Conservation (phyloP, 2,113 vertebrate species). For the Plecotus auritus region DNA sequence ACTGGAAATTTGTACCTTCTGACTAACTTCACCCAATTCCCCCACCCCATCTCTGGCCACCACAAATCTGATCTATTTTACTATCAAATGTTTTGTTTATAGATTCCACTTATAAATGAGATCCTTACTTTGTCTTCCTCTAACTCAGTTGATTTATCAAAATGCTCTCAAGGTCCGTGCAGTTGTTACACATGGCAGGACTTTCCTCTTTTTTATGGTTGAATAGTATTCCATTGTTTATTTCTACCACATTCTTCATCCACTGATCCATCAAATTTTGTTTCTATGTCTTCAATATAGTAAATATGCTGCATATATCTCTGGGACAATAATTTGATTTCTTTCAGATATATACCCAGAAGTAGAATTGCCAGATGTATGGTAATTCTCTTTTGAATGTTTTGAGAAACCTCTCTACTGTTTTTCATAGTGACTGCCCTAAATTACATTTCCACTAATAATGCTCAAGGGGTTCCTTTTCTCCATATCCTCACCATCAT, state of each 20-base stretch:
- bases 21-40: not conserved
- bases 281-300: not conserved
- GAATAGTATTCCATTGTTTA: not conserved
- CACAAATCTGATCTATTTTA: not conserved
- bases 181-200: not conserved
- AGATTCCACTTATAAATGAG: not conserved
- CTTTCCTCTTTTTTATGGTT: not conserved
- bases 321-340: not conserved
- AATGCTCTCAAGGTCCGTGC: not conserved
- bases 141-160: not conserved
- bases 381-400: not conserved
- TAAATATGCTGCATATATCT: not conserved
- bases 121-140: not conserved
- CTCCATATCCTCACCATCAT: not conserved
- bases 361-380: not conserved
- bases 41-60: not conserved
- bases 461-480: not conserved
- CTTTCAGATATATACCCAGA: not conserved
- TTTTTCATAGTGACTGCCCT: not conserved
- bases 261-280: not conserved
- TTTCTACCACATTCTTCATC: not conserved
- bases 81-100: not conserved
- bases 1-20: not conserved
- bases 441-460: not conserved
- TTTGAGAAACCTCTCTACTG: not conserved